Evolutionary conservation across 1,140 invertebrate species (phyloP), one percentile per base, ranked within the genome.

Genomic region (Drosophila tsacasi): DNA sequence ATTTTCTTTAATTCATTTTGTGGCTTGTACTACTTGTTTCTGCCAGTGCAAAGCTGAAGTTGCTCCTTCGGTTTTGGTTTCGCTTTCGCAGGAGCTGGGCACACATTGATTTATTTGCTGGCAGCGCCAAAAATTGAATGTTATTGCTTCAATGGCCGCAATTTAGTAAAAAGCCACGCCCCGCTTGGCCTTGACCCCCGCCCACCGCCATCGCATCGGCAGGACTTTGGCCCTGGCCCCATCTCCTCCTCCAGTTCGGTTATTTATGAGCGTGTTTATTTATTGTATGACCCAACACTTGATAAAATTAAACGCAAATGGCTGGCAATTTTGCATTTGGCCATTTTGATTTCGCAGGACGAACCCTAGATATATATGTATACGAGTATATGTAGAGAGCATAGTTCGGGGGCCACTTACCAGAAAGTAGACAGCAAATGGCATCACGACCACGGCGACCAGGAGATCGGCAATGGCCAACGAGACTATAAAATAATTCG

Each of bases 401-500:
- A 50, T 52, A 52, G 50, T 32, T 50, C 5, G 1, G 7, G 17
- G 23, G 23, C 3, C 17, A 95, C 97, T 97, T 94, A 98, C 97
- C 96, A 98, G 95, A 93, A 99, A 97, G 94, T 99, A 99, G 82
- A 99, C 98, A 65, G 98, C 98, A 93, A 99, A 99, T 15, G 99
- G 98, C 99, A 99, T 99, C 68, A 99, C 99, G 50, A 99, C 95
- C 7, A 98, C 96, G 30, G 98, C 98, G 3, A 99, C 98, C 66
- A 99, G 95, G 23, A 99, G 95, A 94, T 99, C 99, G 15, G 99
- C 99, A 12, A 99, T 95, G n/a, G 98, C 99, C 79, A 99, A 94
- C 72, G 98, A 99, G 77, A 99, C 98, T 92, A 99, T 99, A 94
- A 99, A 99, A 94, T 99, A 99, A 94, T 99, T 99, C 55, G 98